These are phyloP conservation scores for Drosophila leontia DNA, from an alignment of 1,140 invertebrate genomes.

Conservation along the genomic window DNA sequence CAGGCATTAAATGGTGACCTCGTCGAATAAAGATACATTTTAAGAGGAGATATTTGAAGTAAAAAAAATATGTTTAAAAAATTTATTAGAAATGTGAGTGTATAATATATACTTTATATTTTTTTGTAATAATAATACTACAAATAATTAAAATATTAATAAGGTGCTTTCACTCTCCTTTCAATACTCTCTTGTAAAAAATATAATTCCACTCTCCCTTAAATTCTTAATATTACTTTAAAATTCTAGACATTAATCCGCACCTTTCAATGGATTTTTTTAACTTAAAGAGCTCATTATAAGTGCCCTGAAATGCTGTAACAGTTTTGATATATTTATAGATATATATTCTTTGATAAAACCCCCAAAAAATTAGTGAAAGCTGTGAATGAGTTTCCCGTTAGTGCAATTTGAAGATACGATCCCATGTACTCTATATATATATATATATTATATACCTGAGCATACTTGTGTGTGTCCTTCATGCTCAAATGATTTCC, in stretches of 20 bases:
- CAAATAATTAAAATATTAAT: too few relatives aligned
- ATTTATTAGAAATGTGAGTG: not conserved
- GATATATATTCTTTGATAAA: not conserved
- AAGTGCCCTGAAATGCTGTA: not conserved
- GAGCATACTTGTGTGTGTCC: constrained; percentile 31
- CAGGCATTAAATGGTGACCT: constrained; percentile 14
- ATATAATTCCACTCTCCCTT: not conserved
- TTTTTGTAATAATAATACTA: too few relatives aligned
- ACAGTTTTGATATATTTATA: not conserved
- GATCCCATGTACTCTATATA: constrained; percentile 7
- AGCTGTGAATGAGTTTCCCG: constrained; percentile 36
- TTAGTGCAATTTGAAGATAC: constrained; percentile 42
- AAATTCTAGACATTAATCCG: not conserved
- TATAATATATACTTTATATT: not conserved
- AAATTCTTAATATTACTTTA: too few relatives aligned
- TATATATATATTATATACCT: constrained; percentile 2
- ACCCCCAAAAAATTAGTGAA: constrained; percentile 25
- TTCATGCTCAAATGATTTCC: constrained; percentile 56
- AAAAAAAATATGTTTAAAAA: not conserved
- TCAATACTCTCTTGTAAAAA: too few relatives aligned
- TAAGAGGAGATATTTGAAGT: too few relatives aligned
- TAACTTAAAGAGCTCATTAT: not conserved
- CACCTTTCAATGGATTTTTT: not conserved
- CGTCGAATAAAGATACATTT: constrained; percentile 1
- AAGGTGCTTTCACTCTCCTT: too few relatives aligned